A percentile compares a stretch with the other conserved stretches of the same genome.
Evolutionary conservation across 2,888 invertebrate genomes (phyloP).

Genomic region (Melieria crassipennis): DNA sequence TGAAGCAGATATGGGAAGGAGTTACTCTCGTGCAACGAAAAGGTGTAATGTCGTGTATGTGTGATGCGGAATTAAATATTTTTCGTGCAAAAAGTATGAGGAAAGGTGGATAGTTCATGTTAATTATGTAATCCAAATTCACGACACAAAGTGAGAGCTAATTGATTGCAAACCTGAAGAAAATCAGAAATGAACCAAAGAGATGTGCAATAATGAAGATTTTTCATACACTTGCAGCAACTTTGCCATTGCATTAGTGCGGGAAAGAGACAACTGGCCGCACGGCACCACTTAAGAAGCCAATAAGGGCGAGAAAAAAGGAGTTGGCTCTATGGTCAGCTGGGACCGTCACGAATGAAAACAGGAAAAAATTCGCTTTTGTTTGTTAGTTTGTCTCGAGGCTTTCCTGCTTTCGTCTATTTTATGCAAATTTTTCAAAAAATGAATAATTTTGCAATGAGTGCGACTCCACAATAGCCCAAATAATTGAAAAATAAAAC

Average conservation of each 20-base stretch:
- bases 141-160: neutral
- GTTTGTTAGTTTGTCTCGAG: conserved; percentile 31
- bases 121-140: too few relatives aligned
- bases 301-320: conserved; percentile 23
- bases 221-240: conserved; percentile 18
- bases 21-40: too few relatives aligned
- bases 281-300: conserved; percentile 7
- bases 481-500: conserved; percentile 1
- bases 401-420: conserved; percentile 24
- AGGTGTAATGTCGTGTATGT: too few relatives aligned
- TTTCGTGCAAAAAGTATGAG: too few relatives aligned
- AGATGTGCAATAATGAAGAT: conserved; percentile 25
- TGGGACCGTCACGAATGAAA: conserved; percentile 32
- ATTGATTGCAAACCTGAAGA: conserved; percentile 7
- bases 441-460: conserved; percentile 9
- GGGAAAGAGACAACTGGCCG: conserved; percentile 21
- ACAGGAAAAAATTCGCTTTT: conserved; percentile 29
- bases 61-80: too few relatives aligned
- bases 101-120: too few relatives aligned
- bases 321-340: conserved; percentile 33
- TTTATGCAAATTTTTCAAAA: conserved; percentile 31
- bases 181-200: conserved; percentile 2
- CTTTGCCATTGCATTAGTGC: conserved; percentile 27
- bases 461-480: too few relatives aligned
- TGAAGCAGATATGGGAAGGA: too few relatives aligned